phyloP scores from a whole-genome alignment of 2,888 invertebrate species.

The Entomobrya proxima region DNA sequence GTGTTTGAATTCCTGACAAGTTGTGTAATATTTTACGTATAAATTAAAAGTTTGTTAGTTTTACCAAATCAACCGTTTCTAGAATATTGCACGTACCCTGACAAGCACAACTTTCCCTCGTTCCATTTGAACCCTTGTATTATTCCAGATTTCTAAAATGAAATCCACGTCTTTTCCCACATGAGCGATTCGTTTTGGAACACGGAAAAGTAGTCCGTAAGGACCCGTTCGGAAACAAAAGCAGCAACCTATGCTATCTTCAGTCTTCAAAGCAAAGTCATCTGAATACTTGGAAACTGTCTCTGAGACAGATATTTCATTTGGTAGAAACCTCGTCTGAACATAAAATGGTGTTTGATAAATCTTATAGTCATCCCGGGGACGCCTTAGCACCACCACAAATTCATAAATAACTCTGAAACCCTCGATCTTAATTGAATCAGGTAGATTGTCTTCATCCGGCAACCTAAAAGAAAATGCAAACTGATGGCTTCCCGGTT shows the following conservation, averaged over 20 bases:
- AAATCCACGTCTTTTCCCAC: conserved; percentile 58
- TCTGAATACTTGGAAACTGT: conserved; percentile 2
- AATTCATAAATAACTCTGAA: conserved; percentile 66
- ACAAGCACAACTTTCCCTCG: conserved; percentile 53
- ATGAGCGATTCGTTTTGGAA: conserved; percentile 41
- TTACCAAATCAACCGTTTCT: too few species aligned
- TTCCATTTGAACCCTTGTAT: conserved; percentile 41
- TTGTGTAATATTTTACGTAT: not conserved
- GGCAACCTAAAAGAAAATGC: conserved; percentile 57
- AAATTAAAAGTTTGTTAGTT: too few species aligned
- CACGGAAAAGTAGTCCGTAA: conserved; percentile 49
- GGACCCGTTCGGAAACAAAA: conserved; percentile 57
- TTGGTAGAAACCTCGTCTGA: conserved; percentile 10
- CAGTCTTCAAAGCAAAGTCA: conserved; percentile 29
- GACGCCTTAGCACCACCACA: conserved; percentile 59
- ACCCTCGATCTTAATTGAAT: conserved; percentile 60
- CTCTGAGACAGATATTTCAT: not conserved
- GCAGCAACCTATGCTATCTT: conserved; percentile 42
- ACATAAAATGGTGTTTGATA: conserved; percentile 70
- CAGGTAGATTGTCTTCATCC: conserved; percentile 50
- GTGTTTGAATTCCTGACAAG: conserved; percentile 56
- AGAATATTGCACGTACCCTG: conserved; percentile 44
- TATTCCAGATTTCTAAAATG: conserved; percentile 58
- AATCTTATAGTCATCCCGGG: conserved; percentile 67
- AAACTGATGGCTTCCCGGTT: conserved; percentile 69